Base-by-base conservation (phyloP, 2,797 vertebrate genomes). In the Prionace glauca region DNA sequence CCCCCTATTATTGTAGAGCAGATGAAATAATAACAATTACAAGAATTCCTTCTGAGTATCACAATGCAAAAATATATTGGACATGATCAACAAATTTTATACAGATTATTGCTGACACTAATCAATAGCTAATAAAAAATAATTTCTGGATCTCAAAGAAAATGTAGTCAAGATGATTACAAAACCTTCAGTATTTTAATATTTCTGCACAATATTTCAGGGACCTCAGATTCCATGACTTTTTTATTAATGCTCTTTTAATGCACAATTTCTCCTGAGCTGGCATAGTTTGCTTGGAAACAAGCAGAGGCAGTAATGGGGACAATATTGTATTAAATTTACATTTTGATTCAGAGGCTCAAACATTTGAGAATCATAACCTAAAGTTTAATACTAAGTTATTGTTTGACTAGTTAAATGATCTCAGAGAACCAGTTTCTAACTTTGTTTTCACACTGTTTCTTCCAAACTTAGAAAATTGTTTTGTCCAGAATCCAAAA, bases 61-160 rank as follows among this genome's bases (percentile, higher is more conserved):
- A 72, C 67, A 20, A 74, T 45, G n/a, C 65, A 69, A 94, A 74
- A 94, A 65, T 65, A 91, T 50, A 72, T 72, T 24, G 41, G 36
- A 50, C 45, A 56, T 11, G 14, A 74, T 74, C 92, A 94, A 50
- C 36, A 24, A 94, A 50, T 94, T 74, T 74, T 56, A 74, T 56
- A 72, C 26, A 74, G 3, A 41, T 74, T 1, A 92, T 92, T 69
- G 41, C 7, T 65, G 10, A 69, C 9, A 12, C 62, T 36, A 69
- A 92, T 24, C 90, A 92, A 92, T 41, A 60, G 16, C 29, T 92
- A 92, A 92, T 67, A 92, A 92, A 92, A 92, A 69, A 22, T n/a
- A 67, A 69, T 92, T 91, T 92, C 20, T 92, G 90, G 29, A 91
- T 29, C 22, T 62, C 29, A 62, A 60, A 32, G 87, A 32, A 90